Evolutionary conservation across 2,113 vertebrate species (phyloP), one percentile per base, ranked within the genome.

Genomic region (Puntigrus tetrazona): DNA sequence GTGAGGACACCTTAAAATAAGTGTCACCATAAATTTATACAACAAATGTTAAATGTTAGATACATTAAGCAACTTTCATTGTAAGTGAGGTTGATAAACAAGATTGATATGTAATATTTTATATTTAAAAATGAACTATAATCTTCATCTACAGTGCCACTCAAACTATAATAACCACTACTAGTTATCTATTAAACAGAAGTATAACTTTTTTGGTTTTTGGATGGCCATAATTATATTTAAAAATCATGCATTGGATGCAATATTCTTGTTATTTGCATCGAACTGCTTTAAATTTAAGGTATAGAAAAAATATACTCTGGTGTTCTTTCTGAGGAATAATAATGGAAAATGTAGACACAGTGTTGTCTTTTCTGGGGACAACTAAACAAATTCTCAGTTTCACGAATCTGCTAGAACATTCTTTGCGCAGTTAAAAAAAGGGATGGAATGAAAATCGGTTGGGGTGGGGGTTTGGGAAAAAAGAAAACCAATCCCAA

Each of bases 361-460:
- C 41, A 41, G 13, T 11, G 41, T 25, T 52, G 61, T 27, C 38
- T 50, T 70, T 55, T 47, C n/a, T 63, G 7, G 2, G 14, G 43
- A 38, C 41, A 85, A 16, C 18, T 63, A 81, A 81, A 85, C 55
- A 85, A 85, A 81, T 52, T 45, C 38, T 36, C 27, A 74, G 34
- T 59, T 81, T 47, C 31, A 29, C 5, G 41, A 10, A 25, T 81
- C 27, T 55, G 27, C 84, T 5, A 81, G 31, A 47, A 85, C 84
- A 85, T 81, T 45, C 41, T 63, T 81, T 63, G 36, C 3, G 11
- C 16, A 57, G 22, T 18, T 7, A 74, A 20, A 74, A 72, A 72
- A 57, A 47, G 2, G 7, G 10, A 50, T 22, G 7, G 16, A 41
- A n/a, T 74, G 10, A n/a, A 52, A 43, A 73, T 14, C 57, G 70